Evolutionary conservation across 2,888 invertebrate species (phyloP).

Genomic region (Cistogaster globosa): DNA sequence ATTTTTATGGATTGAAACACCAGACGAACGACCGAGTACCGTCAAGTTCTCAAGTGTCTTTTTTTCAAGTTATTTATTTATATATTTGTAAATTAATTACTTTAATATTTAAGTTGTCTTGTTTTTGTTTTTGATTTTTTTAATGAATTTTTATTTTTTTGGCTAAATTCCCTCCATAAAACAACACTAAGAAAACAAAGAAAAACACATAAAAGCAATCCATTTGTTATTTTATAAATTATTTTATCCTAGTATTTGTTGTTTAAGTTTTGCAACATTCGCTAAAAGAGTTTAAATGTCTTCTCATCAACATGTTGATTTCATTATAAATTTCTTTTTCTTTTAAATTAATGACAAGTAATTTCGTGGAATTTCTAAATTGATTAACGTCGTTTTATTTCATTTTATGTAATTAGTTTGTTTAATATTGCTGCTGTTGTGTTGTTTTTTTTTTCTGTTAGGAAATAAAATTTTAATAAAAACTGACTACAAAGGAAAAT

Average conservation of each 20-base stretch:
- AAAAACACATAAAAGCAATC: neutral
- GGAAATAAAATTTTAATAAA: slow-evolving; percentile 61
- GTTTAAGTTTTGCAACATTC: slow-evolving; percentile 16
- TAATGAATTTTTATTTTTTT: neutral
- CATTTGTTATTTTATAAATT: slow-evolving; percentile 28
- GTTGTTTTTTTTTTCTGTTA: slow-evolving; percentile 35
- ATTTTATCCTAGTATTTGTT: slow-evolving; percentile 23
- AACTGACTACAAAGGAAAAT: slow-evolving; percentile 66
- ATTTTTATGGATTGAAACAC: slow-evolving; percentile 49
- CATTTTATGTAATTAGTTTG: neutral
- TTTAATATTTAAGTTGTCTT: slow-evolving; percentile 26
- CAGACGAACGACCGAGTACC: slow-evolving; percentile 31
- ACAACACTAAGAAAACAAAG: neutral
- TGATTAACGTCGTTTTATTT: slow-evolving; percentile 66
- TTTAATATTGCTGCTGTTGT: neutral
- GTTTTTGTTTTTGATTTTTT: slow-evolving; percentile 9
- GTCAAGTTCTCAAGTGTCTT: slow-evolving; percentile 40
- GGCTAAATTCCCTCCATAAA: slow-evolving; percentile 7
- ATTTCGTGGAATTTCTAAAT: slow-evolving; percentile 71
- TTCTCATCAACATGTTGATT: slow-evolving; percentile 53
- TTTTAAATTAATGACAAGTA: slow-evolving; percentile 66
- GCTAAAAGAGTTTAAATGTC: slow-evolving; percentile 41
- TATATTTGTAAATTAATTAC: slow-evolving; percentile 24
- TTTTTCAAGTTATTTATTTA: slow-evolving; percentile 7
- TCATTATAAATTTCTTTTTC: slow-evolving; percentile 65